A percentile compares a stretch with the other conserved stretches of the same genome.
These are phyloP conservation scores for Eueremaeus valkanovi DNA, from an alignment of 2,888 invertebrate genomes.

Conservation along the genomic window DNA sequence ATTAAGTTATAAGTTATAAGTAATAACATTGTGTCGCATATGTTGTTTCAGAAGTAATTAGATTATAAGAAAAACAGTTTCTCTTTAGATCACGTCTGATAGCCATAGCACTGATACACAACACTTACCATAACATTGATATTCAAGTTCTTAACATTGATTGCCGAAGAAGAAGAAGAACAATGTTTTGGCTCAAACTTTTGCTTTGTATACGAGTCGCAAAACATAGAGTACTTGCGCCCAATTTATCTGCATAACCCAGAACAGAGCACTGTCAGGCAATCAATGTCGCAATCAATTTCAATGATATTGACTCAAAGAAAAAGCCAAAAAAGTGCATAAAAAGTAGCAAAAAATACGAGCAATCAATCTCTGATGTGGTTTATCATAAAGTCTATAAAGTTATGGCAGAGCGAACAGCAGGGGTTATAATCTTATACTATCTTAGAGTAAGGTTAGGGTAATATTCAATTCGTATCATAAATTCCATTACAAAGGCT, in stretches of 20 bases:
- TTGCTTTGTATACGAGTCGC: neutral
- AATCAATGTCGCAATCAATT: neutral
- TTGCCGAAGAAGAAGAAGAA: neutral
- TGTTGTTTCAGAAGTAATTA: slow-evolving; percentile 22
- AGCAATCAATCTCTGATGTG: slow-evolving; percentile 24
- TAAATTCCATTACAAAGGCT: slow-evolving; percentile 15
- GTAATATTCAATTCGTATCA: slow-evolving; percentile 12
- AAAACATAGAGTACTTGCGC: slow-evolving; percentile 18
- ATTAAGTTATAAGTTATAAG: slow-evolving; percentile 13
- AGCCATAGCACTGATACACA: neutral
- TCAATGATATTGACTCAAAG: neutral
- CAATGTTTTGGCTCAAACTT: neutral
- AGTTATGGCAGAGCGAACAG: slow-evolving; percentile 9
- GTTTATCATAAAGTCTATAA: slow-evolving; percentile 25
- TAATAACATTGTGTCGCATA: slow-evolving; percentile 29
- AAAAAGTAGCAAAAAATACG: slow-evolving; percentile 6
- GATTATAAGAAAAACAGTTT: neutral
- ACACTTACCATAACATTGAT: neutral
- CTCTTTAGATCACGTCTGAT: neutral
- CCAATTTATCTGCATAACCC: slow-evolving; percentile 12
- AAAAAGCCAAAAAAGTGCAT: neutral
- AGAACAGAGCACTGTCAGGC: slow-evolving; percentile 8
- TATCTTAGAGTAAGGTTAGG: neutral
- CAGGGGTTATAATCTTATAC: slow-evolving; percentile 11
- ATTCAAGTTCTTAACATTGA: neutral